Percentiles rank a stretch among this genome's conserved stretches.
Evolutionary conservation across 2,888 invertebrate genomes (phyloP).

Genomic region (Catocala nupta): DNA sequence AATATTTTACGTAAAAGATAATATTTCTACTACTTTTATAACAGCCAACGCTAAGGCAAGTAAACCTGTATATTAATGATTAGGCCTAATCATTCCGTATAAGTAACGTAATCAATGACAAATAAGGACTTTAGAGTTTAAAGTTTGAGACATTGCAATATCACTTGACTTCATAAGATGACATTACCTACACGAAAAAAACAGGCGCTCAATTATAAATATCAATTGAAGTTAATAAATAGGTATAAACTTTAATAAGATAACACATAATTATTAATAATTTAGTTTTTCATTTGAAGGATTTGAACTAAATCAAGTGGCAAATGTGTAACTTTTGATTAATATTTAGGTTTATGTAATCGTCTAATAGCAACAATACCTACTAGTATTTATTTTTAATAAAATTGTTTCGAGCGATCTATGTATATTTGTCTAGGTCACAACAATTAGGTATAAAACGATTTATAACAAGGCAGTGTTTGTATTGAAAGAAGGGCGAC

Average conservation of each 20-base stretch:
- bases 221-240: too few relatives aligned
- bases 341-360: neutral
- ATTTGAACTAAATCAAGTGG: too few relatives aligned
- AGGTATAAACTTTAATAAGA: too few relatives aligned
- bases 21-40: constrained; percentile 59
- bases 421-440: constrained; percentile 15
- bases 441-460: constrained; percentile 11
- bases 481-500: neutral
- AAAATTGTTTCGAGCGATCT: constrained; percentile 17
- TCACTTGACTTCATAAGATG: too few relatives aligned
- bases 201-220: too few relatives aligned
- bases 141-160: neutral
- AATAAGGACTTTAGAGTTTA: constrained; percentile 1
- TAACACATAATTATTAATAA: too few relatives aligned
- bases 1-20: constrained; percentile 57
- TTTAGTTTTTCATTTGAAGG: too few relatives aligned
- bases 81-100: constrained; percentile 27
- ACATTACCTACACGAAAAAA: too few relatives aligned
- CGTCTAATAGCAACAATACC: neutral
- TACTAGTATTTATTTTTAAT: too few relatives aligned
- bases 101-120: constrained; percentile 9
- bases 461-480: constrained; percentile 1
- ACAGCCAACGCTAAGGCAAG: constrained; percentile 83
- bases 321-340: neutral
- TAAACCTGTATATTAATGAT: constrained; percentile 68